A percentile compares a stretch with the other conserved stretches of the same genome.
These are phyloP conservation scores for Pandemis cinnamomeana DNA, from an alignment of 2,888 invertebrate species.

Conservation along the genomic window DNA sequence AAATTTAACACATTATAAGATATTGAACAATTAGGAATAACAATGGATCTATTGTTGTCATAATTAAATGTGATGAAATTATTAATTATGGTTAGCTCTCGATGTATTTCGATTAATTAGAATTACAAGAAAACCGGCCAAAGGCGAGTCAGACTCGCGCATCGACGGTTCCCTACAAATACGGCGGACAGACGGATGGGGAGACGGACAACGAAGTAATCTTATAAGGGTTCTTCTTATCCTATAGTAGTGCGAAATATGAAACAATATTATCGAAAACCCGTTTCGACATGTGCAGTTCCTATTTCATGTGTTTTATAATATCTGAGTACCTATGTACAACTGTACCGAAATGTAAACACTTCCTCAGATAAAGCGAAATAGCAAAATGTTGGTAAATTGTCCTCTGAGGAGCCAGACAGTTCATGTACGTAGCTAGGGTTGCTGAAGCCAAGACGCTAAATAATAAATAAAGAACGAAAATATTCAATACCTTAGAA, in stretches of 20 bases:
- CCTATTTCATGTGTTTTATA: no score
- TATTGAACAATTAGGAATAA: background rate
- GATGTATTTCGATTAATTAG: no score
- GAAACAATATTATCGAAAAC: no score
- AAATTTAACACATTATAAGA: constrained; percentile 30
- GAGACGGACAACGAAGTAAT: no score
- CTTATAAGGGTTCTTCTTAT: no score
- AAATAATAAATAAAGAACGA: constrained; percentile 11
- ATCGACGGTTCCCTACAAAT: no score
- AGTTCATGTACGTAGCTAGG: background rate
- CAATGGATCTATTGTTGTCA: background rate
- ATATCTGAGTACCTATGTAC: background rate
- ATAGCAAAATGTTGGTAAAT: background rate
- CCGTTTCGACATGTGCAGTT: no score
- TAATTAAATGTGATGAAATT: background rate
- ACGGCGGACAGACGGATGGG: no score
- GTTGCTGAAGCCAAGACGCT: background rate
- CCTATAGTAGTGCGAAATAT: no score
- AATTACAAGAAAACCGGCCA: no score
- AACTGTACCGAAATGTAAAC: background rate
- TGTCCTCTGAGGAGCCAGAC: background rate
- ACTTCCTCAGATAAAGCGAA: background rate
- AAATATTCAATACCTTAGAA: constrained; percentile 11
- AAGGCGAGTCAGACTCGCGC: no score
- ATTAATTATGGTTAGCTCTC: background rate